Conservation (phyloP, 2,113 vertebrate genomes). For the Laticauda laticaudata region DNA sequence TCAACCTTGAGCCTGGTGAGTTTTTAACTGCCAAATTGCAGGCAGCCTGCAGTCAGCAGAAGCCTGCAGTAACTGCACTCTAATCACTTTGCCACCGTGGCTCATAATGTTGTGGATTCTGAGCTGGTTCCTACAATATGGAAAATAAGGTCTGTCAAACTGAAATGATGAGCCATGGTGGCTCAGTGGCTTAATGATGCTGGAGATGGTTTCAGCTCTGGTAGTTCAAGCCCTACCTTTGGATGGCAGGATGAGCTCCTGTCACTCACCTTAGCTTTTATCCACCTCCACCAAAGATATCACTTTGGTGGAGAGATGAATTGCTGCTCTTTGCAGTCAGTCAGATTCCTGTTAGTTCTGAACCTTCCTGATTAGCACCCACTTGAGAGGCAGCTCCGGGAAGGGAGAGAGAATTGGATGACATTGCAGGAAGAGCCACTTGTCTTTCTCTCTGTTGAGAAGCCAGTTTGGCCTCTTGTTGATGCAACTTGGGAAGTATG, state of each 20-base stretch:
- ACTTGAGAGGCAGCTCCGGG: background rate
- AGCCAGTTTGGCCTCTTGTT: background rate
- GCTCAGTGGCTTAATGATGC: background rate
- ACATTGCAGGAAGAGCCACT: background rate
- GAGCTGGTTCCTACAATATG: constrained; percentile 24
- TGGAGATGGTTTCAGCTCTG: background rate
- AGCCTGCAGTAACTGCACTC: too few species aligned
- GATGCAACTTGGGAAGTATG: background rate
- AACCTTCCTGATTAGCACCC: background rate
- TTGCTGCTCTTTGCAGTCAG: background rate
- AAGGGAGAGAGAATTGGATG: background rate
- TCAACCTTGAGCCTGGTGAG: too few species aligned
- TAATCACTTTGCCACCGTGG: too few species aligned
- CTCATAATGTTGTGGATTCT: constrained; percentile 1
- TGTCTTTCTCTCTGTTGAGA: background rate
- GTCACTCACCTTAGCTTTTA: background rate
- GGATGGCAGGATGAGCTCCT: background rate
- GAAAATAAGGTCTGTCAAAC: constrained; percentile 52
- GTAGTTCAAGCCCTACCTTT: background rate
- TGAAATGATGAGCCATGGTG: constrained; percentile 6
- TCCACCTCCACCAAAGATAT: background rate
- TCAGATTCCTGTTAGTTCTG: background rate
- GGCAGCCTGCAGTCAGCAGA: too few species aligned
- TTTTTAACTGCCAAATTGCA: too few species aligned
- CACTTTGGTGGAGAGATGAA: background rate